Evolutionary conservation across 2,888 invertebrate species (phyloP), one percentile per base, ranked within the genome.

Genomic region (Cryptus armator): DNA sequence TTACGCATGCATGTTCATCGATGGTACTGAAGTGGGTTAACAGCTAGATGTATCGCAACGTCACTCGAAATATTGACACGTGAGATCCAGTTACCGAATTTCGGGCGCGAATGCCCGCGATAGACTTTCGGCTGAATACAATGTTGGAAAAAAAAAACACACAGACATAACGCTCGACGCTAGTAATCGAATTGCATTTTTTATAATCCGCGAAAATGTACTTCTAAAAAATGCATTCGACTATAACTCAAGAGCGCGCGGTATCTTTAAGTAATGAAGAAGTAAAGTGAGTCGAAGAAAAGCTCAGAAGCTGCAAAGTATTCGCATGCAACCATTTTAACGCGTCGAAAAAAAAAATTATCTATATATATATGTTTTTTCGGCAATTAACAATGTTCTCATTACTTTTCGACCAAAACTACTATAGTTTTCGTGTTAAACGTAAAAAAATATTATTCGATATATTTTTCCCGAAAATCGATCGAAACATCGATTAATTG

Each of bases 41-140:
- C 71, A 68, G 80, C 43, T 66, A 76, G 80, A 70, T 76, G 78
- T 67, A 79, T 79, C 46, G 71, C 76, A 10, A 64, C 59, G 64
- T 75, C 66, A 75, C 16, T 48, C 75, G 72, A 84, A 84, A 84
- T 76, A 81, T 80, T 76, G 84, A 84, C 80, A 84, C 84, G 72
- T 48, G 75, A 71, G 76, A 71, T 84, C 71, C 59, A 59, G 59
- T 81, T 76, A 66, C 76, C 24, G 59, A 83, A 83, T 48, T 37
- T 51, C 71, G 80, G 76, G 48, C 66, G 81, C 84, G 67, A 67
- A 80, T 76, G 56, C 43, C 66, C 16, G 9, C 37, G 48, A 19
- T 29, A 19, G 43, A 16, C n/a, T 56, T 46, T 43, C 9, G 14
- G 1, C 43, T 19, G 14, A 16, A 59, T 68, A 51, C 19, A 7